Evolutionary conservation across 2,888 invertebrate species (phyloP).

Genomic region (Cephus runcator): DNA sequence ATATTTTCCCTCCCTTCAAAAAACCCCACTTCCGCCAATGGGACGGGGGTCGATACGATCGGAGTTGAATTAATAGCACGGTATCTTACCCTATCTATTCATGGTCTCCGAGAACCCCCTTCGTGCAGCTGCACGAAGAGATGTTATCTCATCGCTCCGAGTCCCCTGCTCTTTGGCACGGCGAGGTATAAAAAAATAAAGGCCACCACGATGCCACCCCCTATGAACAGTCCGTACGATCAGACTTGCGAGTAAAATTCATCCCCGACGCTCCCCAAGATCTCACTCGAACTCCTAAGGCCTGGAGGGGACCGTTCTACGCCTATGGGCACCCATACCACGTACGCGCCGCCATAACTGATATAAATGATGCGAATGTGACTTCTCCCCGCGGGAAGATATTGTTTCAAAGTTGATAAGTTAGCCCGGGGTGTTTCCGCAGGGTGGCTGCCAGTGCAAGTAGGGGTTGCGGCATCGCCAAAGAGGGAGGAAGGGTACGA

Average conservation of each 20-base stretch:
- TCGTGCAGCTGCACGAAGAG: constrained; percentile 1
- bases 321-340: constrained; percentile 2
- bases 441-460: background rate
- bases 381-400: constrained; percentile 23
- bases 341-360: constrained; percentile 13
- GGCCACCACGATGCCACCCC: background rate
- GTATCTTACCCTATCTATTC: constrained; percentile 6
- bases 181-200: background rate
- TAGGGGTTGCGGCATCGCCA: background rate
- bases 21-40: constrained; percentile 1
- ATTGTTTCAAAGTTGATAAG: constrained; percentile 42
- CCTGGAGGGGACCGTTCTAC: constrained; percentile 19
- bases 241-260: background rate
- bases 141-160: background rate
- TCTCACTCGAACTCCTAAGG: background rate
- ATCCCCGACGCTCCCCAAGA: background rate
- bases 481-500: background rate
- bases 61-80: constrained; percentile 5
- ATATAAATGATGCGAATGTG: constrained; percentile 28
- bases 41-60: background rate
- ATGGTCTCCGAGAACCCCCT: background rate
- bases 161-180: background rate
- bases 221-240: background rate
- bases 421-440: constrained; percentile 17
- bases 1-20: background rate